Evolutionary conservation across 2,797 vertebrate genomes (phyloP), one percentile per base, ranked within the genome.

Genomic region (Poeciliopsis infans): DNA sequence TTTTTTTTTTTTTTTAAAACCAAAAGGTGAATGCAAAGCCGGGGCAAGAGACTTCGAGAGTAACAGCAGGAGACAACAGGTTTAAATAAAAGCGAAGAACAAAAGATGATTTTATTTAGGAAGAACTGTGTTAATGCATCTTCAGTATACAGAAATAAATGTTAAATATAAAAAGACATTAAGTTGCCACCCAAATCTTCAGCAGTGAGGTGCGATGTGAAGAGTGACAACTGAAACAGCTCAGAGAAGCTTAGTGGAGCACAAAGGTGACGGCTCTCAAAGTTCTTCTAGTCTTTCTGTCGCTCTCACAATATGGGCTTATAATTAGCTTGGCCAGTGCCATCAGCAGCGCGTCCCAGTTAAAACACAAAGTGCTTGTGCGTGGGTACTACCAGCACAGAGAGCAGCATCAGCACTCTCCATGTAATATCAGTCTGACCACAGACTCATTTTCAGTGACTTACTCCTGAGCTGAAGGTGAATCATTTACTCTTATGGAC

Each of bases 301-400:
- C 88, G 78, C 79, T 90, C 81, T 77, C 70, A 69, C 81, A 66
- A 46, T 31, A 80, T 36, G 73, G 31, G 8, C 76, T 74, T 92
- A 91, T 87, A 86, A 91, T 92, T 91, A 93, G 83, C 79, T 77
- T 71, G 69, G 74, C 79, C 76, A 78, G 69, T 53, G 70, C 66
- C 15, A 15, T 85, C 79, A 73, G 88, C 49, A 79, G n/a, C 4
- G 77, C 80, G 84, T 86, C 81, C 83, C 69, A 68, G 68, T 49
- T 90, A 86, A 91, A 77, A 79, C 84, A 81, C 76, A 79, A 28
- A 3, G 18, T 43, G 15, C 70, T 25, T 6, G 18, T 43, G 23
- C 57, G 5, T 79, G 77, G 75, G 68, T 25, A 25, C 47, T 64
- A 57, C 69, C 74, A 78, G 76, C 72, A 82, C 75, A 74, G 33